Base-by-base conservation (phyloP, 30 jellyfish, hydroid and myxozoan genomes). In the Nemopilema nomurai region DNA sequence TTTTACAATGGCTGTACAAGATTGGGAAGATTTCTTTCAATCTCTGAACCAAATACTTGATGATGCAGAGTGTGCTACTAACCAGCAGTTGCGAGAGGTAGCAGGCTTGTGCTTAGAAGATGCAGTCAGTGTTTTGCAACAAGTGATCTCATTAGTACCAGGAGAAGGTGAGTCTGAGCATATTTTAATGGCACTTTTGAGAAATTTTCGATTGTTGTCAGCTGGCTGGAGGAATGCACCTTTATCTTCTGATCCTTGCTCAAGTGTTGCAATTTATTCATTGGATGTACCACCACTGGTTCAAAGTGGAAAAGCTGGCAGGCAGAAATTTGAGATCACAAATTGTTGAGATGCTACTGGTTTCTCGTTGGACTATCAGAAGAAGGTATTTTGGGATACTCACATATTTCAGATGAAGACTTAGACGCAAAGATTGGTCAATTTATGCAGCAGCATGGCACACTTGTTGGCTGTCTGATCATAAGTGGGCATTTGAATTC, bases 351-450 rank as follows among this genome's bases (percentile, higher is more conserved):
- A 50, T 51, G 77, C 29, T 51, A 22, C 64, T 53, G 76, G 77
- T 77, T 53, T 71, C 77, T 57, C 62, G 77, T 28, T 80, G 81
- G 89, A 80, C 89, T 26, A 80, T 80, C 81, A 51, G 76, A 32
- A 80, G 77, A 66, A 80, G 89, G 75, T 82, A 28, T 16, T 19
- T 18, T 63, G 49, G 71, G 81, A 62, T 66, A 62, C 65, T 64
- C 89, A 29, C 71, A 65, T 66, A 80, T 66, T 23, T 80, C 89
- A 62, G 89, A 80, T 66, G 83, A 80, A 30, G 81, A 66, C 20
- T 82, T 80, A 27, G 89, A 66, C 50, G 70, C 71, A 64, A 80
- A 22, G 71, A 82, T 80, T 13, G 52, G 49, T 32, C 71, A 66
- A 65, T 66, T 22, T 66, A 64, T 51, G 65, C 71, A 49, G 17